Conservation (phyloP, 2,888 invertebrate genomes). For the Eilema depressum region DNA sequence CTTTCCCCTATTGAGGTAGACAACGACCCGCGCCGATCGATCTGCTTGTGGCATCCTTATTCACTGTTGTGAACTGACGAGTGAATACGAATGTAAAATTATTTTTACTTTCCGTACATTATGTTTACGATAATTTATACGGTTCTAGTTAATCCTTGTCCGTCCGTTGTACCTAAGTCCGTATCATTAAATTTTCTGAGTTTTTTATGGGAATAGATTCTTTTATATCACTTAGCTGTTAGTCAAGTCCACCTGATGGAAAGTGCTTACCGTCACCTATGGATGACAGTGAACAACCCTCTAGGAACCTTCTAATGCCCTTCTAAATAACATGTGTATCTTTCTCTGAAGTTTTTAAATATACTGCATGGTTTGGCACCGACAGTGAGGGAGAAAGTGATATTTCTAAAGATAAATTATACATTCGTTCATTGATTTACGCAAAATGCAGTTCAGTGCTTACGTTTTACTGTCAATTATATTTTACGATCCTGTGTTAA, state of each 20-base stretch:
- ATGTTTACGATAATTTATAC: no score
- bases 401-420: slow-evolving; percentile 29
- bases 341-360: slow-evolving; percentile 24
- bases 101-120: not conserved
- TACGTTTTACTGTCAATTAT: slow-evolving; percentile 44
- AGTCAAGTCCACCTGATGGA: no score
- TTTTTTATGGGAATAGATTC: no score
- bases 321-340: not conserved
- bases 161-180: no score
- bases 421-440: slow-evolving; percentile 54
- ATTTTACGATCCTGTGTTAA: slow-evolving; percentile 17
- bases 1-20: not conserved
- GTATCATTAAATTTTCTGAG: no score
- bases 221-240: no score
- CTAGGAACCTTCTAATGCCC: no score
- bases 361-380: slow-evolving; percentile 30
- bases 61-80: not conserved
- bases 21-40: not conserved
- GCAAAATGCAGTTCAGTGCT: slow-evolving; percentile 66
- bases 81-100: not conserved
- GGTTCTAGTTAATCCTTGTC: no score
- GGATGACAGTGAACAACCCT: no score
- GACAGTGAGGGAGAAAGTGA: slow-evolving; percentile 21
- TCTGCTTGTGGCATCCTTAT: not conserved
- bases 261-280: no score